Base-by-base conservation (phyloP, 1,140 invertebrate species). In the Drosophila lowei region DNA sequence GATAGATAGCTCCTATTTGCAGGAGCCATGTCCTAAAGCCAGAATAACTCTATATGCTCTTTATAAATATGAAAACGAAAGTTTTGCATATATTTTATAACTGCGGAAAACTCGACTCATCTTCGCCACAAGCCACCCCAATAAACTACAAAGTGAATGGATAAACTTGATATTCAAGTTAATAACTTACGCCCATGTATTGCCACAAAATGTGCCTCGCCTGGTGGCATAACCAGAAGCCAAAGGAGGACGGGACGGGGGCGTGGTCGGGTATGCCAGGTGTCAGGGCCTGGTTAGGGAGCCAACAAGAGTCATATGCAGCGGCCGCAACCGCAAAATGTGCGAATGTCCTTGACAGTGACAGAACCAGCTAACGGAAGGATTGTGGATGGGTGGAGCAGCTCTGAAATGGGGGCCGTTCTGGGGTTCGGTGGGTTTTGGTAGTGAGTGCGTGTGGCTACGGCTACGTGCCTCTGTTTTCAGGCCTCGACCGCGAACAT, bases 101-200 rank as follows among this genome's bases (percentile, higher is more conserved):
- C 8, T 30, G 8, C 2, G 8, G 9, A 11, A 34, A 11, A 34
- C 30, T 34, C 30, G 0, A 4, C 9, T 34, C 9, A 34, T 34
- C 9, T 8, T 9, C 30, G 9, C 34, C 4, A 11, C 3, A 38
- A 38, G 34, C 11, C 3, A 38, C 34, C 34, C 34, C 34, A 38
- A 38, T 38, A 13, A 38, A 38, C 34, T 38, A 38, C 28, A 25
- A 5, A 47, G 15, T 48, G 16, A 13, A 16, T 47, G 28, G 13
- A 30, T 18, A 67, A 21, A 49, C 65, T 42, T 68, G 49, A 30
- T 50, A 56, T 53, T 55, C 50, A 56, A 81, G 71, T 78, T 78
- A 88, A 86, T 88, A 88, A 86, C 74, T 83, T 81, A 66, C 30
- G 58, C 61, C 65, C 65, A 58, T 52, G 74, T 81, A 81, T 78